Percentiles rank a stretch among this genome's conserved stretches.
phyloP scores from a whole-genome alignment of 2,797 vertebrate genomes.

The Poliocrania exsul region DNA sequence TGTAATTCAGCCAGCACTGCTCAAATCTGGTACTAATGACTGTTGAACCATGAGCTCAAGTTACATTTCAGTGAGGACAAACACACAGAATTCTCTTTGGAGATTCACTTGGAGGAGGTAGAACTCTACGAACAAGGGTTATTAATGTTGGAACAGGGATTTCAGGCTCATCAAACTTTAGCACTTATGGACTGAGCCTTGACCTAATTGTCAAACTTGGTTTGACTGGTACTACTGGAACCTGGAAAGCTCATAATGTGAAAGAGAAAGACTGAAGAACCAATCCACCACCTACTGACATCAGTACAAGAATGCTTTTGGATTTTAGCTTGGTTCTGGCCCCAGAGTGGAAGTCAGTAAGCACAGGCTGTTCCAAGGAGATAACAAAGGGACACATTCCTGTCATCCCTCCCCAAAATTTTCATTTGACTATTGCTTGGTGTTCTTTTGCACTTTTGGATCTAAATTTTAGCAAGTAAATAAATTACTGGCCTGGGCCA shows the following conservation, averaged over 20 bases:
- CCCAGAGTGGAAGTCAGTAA: not conserved
- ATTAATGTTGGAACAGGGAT: not conserved
- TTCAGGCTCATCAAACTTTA: not conserved
- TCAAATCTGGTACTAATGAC: constrained; percentile 2
- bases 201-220: not conserved
- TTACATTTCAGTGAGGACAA: constrained; percentile 6
- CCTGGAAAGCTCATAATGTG: not conserved
- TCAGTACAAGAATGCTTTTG: not conserved
- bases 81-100: not conserved
- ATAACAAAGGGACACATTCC: not conserved
- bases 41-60: not conserved
- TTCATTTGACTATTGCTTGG: not conserved
- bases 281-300: not conserved
- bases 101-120: not conserved
- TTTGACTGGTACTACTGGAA: not conserved
- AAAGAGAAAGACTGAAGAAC: not conserved
- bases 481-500: not conserved
- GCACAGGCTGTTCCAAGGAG: not conserved
- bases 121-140: not conserved
- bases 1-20: constrained; percentile 5
- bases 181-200: not conserved
- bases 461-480: not conserved
- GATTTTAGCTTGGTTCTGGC: not conserved
- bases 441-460: not conserved
- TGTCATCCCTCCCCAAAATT: not conserved